Conservation (phyloP, 1,140 invertebrate genomes). For the Laodelphax striatellus region DNA sequence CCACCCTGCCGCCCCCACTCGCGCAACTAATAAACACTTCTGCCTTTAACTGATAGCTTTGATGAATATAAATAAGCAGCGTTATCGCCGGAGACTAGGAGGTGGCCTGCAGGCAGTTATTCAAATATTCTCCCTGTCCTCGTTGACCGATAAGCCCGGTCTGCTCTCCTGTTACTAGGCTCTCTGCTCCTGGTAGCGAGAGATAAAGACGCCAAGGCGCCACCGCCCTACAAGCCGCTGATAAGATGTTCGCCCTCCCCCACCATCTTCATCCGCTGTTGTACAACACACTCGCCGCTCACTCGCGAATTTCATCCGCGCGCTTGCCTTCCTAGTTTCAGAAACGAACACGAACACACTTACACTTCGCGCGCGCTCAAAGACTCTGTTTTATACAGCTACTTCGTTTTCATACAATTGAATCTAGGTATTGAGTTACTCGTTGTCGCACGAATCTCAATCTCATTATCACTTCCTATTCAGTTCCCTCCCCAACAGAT, state of each 20-base stretch:
- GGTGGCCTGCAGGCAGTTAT: slow-evolving; percentile 1
- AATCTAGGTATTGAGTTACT: too few relatives aligned
- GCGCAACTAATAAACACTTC: slow-evolving; percentile 1
- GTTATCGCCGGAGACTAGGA: neutral
- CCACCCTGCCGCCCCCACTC: neutral
- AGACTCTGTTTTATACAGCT: too few relatives aligned
- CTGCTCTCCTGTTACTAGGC: too few relatives aligned
- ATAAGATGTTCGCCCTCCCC: neutral
- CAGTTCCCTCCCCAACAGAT: too few relatives aligned
- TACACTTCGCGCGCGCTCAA: too few relatives aligned
- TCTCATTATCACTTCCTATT: too few relatives aligned
- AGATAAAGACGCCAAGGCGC: neutral
- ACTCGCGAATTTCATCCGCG: neutral
- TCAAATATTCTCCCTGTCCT: neutral
- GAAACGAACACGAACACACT: neutral
- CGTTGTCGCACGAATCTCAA: too few relatives aligned
- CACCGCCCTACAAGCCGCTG: neutral
- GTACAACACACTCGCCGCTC: too few relatives aligned
- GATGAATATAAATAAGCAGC: slow-evolving; percentile 3
- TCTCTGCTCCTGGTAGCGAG: neutral
- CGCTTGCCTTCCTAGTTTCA: neutral
- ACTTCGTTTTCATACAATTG: too few relatives aligned
- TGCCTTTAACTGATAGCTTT: slow-evolving; percentile 1
- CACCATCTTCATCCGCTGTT: too few relatives aligned
- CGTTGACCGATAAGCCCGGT: neutral